Evolutionary conservation across 2,113 vertebrate genomes (phyloP).

Genomic region (Thunnus maccoyii): DNA sequence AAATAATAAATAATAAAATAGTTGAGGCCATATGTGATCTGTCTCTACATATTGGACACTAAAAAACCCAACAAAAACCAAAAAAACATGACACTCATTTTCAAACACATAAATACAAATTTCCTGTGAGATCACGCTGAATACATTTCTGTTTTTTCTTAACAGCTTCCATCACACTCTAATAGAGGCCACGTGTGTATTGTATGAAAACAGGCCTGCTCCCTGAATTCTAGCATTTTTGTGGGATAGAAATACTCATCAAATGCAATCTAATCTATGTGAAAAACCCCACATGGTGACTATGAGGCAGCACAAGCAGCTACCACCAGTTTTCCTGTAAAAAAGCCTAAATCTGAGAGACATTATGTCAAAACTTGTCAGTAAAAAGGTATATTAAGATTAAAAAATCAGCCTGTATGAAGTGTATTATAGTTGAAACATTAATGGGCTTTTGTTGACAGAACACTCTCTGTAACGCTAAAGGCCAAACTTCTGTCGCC

Average conservation of each 20-base stretch:
- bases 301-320: too few relatives aligned
- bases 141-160: too few relatives aligned
- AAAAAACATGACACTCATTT: too few relatives aligned
- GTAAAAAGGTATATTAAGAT: background rate
- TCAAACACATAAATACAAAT: too few relatives aligned
- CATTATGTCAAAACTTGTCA: too few relatives aligned
- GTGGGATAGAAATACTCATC: background rate
- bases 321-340: too few relatives aligned
- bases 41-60: background rate
- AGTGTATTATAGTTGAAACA: too few relatives aligned
- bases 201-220: background rate
- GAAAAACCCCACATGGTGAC: too few relatives aligned
- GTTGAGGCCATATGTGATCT: background rate
- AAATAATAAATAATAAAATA: background rate
- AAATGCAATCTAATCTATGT: too few relatives aligned
- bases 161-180: background rate
- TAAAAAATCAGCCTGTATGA: background rate
- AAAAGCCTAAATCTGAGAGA: too few relatives aligned
- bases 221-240: background rate
- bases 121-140: too few relatives aligned
- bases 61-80: background rate
- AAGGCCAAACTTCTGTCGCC: background rate
- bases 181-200: background rate
- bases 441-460: background rate
- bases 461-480: too few relatives aligned